These are phyloP conservation scores for Gallinago nigripennis DNA, from an alignment of 2,797 vertebrate genomes.

Conservation along the genomic window DNA sequence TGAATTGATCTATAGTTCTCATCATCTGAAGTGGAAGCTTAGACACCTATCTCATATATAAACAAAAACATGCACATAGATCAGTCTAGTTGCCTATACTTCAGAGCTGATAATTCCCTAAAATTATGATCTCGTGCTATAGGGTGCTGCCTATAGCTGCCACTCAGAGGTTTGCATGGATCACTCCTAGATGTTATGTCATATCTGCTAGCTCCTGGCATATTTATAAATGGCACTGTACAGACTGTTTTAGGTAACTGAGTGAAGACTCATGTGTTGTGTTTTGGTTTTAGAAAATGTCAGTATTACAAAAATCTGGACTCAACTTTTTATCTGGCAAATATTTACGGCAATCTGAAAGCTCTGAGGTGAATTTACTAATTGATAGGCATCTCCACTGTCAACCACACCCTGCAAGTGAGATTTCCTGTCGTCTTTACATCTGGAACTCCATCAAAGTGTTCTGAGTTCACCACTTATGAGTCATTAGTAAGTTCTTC, in stretches of 20 bases:
- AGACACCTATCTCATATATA: neutral
- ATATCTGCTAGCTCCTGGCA: neutral
- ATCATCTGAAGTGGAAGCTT: neutral
- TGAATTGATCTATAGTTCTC: neutral
- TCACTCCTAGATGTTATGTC: neutral
- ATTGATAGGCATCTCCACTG: neutral
- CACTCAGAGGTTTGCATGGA: neutral
- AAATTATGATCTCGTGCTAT: neutral
- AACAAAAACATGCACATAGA: neutral
- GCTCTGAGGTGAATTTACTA: neutral
- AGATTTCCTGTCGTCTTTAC: neutral
- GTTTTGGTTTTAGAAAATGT: neutral
- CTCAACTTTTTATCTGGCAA: neutral
- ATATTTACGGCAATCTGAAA: neutral
- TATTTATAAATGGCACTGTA: neutral
- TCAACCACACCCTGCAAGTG: neutral
- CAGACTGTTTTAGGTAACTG: neutral
- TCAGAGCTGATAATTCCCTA: neutral
- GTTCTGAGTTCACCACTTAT: neutral
- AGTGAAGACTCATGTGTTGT: neutral
- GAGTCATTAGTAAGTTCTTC: neutral
- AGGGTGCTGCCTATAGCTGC: neutral
- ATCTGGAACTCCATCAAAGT: neutral
- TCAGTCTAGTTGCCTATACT: neutral
- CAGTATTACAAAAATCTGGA: neutral